phyloP scores from a whole-genome alignment of 2,888 invertebrate species.

The Kuschelorhynchus macadamiae region DNA sequence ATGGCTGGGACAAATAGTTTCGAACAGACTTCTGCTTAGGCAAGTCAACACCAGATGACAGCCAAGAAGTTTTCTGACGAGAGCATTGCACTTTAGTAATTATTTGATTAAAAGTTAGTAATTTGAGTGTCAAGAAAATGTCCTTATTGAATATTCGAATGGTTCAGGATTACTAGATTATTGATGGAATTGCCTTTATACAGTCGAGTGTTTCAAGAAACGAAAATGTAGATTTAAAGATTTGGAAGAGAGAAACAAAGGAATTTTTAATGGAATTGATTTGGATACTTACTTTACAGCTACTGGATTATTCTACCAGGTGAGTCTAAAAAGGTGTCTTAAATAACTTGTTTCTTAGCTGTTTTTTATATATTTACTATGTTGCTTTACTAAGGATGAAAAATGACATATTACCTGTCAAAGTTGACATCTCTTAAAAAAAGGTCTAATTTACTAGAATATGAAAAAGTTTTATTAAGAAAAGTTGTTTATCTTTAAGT shows the following conservation, averaged over 20 bases:
- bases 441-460: no score
- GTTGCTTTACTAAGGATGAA: no score
- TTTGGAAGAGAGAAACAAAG: neutral
- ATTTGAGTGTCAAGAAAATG: slow-evolving; percentile 3
- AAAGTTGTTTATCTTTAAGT: no score
- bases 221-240: no score
- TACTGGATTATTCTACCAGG: slow-evolving; percentile 5
- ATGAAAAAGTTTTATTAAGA: no score
- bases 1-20: slow-evolving; percentile 2
- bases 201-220: neutral
- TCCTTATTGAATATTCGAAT: slow-evolving; percentile 11
- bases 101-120: slow-evolving; percentile 19
- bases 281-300: neutral
- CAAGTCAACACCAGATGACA: slow-evolving; percentile 24
- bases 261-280: slow-evolving; percentile 26
- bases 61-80: slow-evolving; percentile 12
- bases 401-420: no score
- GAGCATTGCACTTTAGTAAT: slow-evolving; percentile 1
- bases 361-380: no score
- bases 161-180: neutral
- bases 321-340: neutral
- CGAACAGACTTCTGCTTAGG: slow-evolving; percentile 1
- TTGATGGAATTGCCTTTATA: no score
- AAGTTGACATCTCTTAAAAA: no score
- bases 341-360: neutral